Conservation (phyloP, 2,888 invertebrate species). For the Dilophus febrilis region DNA sequence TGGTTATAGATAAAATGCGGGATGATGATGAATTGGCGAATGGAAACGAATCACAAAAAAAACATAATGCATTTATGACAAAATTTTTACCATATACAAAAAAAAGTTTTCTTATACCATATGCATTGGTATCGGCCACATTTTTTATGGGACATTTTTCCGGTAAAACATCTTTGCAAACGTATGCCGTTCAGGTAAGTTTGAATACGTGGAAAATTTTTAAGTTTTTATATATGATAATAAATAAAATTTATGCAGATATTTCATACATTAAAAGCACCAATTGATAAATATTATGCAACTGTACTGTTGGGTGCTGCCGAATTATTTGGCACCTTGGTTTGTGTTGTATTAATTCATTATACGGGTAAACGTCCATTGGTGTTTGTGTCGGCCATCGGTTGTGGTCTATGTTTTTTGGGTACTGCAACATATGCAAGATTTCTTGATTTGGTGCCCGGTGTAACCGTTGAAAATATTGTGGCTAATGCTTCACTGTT, state of each 20-base stretch:
- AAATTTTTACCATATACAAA: constrained; percentile 33
- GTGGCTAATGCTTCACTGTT: constrained; percentile 25
- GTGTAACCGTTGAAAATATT: constrained; percentile 26
- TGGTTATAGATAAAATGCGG: constrained; percentile 22
- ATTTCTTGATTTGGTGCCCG: constrained; percentile 26
- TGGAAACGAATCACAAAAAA: constrained; percentile 5
- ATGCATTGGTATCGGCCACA: constrained; percentile 41
- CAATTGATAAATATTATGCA: constrained; percentile 59
- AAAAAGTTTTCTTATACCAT: constrained; percentile 50
- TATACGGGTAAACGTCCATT: constrained; percentile 55
- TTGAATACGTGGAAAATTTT: not conserved
- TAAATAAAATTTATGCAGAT: constrained; percentile 27
- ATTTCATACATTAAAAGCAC: constrained; percentile 50
- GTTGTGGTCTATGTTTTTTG: constrained; percentile 47
- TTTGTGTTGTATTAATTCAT: constrained; percentile 50
- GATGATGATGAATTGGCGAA: constrained; percentile 9
- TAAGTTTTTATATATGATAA: not conserved
- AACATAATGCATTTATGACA: constrained; percentile 12
- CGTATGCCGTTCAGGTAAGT: constrained; percentile 44
- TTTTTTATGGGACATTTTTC: constrained; percentile 62
- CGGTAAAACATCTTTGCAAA: constrained; percentile 56
- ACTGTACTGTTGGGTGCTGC: constrained; percentile 53
- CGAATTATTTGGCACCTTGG: constrained; percentile 46
- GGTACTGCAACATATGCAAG: constrained; percentile 27
- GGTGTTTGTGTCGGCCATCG: constrained; percentile 46